A percentile compares a stretch with the other conserved stretches of the same genome.
Evolutionary conservation across 2,797 vertebrate species (phyloP).

Genomic region (Sciurus vulgaris): DNA sequence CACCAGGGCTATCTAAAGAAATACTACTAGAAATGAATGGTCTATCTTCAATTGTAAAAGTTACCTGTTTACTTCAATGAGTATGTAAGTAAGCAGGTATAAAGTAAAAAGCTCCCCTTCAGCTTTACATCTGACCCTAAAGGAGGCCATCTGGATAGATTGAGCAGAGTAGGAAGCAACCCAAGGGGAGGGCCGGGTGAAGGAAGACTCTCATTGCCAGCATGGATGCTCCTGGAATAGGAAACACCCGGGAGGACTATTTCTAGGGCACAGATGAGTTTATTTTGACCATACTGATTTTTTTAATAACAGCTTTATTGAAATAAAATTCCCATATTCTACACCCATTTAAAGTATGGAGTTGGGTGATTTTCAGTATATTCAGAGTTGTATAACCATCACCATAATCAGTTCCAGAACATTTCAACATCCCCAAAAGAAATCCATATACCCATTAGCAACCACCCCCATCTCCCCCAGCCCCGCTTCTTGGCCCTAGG

Average conservation of each 20-base stretch:
- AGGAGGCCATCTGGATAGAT: not conserved
- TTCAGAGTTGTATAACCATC: not conserved
- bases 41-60: not conserved
- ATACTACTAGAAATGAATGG: not conserved
- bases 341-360: not conserved
- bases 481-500: not conserved
- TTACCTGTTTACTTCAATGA: not conserved
- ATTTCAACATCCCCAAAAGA: not conserved
- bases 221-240: not conserved
- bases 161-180: not conserved
- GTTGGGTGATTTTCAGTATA: not conserved
- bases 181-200: fast-evolving
- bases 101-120: not conserved
- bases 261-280: not conserved
- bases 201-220: not conserved
- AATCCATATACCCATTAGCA: not conserved
- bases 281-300: not conserved
- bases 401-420: not conserved
- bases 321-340: not conserved
- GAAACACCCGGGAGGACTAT: not conserved
- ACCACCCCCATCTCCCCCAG: no score
- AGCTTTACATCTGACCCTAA: not conserved
- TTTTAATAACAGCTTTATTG: not conserved
- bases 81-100: not conserved
- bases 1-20: not conserved